Evolutionary conservation across 2,888 invertebrate species (phyloP).

Genomic region (Dyspetes luteomarginatus): DNA sequence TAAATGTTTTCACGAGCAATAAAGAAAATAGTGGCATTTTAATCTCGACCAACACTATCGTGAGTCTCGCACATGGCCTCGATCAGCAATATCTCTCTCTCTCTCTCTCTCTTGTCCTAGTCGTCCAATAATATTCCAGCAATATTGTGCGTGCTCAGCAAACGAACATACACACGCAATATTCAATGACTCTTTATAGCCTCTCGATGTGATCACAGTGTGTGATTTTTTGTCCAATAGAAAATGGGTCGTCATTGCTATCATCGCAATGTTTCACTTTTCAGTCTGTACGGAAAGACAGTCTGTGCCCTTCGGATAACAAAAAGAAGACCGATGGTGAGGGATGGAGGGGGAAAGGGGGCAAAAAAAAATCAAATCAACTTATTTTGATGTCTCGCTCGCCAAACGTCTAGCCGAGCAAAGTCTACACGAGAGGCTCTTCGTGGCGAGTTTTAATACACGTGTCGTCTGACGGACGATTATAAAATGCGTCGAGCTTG

Average conservation of each 20-base stretch:
- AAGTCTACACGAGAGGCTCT: slow-evolving; percentile 37
- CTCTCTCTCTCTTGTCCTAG: slow-evolving; percentile 22
- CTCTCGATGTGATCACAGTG: slow-evolving; percentile 6
- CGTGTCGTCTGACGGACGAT: neutral
- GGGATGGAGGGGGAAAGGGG: too few species aligned
- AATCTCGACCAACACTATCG: slow-evolving; percentile 52
- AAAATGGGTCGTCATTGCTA: slow-evolving; percentile 26
- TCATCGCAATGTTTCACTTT: neutral
- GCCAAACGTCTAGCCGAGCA: slow-evolving; percentile 41
- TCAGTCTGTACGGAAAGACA: slow-evolving; percentile 23
- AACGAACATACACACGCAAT: slow-evolving; percentile 22
- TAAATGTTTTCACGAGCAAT: slow-evolving; percentile 26
- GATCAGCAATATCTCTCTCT: slow-evolving; percentile 47
- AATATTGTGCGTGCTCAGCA: slow-evolving; percentile 48
- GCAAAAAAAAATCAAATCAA: slow-evolving; percentile 6
- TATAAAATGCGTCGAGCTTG: neutral
- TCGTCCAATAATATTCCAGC: slow-evolving; percentile 40
- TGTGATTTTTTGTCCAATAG: slow-evolving; percentile 18
- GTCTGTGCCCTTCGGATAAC: slow-evolving; percentile 24
- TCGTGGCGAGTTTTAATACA: neutral
- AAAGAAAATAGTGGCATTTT: slow-evolving; percentile 37
- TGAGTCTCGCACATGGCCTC: slow-evolving; percentile 54
- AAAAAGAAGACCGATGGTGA: too few species aligned
- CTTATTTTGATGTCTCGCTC: slow-evolving; percentile 27
- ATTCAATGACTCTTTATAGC: neutral